These are phyloP conservation scores for Sarcophaga caerulescens DNA, from an alignment of 2,888 invertebrate genomes.

Conservation along the genomic window DNA sequence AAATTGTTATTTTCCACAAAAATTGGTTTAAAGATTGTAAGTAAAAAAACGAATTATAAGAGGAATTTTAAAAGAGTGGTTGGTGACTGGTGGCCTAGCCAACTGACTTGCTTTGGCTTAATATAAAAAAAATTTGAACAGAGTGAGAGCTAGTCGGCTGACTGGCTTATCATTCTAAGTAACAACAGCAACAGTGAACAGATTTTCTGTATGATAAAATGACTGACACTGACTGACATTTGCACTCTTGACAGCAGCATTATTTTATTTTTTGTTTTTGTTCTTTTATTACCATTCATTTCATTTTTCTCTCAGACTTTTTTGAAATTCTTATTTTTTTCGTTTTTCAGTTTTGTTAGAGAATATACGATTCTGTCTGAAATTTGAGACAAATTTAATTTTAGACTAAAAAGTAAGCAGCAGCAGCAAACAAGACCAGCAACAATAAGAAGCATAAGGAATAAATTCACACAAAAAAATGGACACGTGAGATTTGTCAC, in stretches of 20 bases:
- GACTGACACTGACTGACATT: constrained; percentile 69
- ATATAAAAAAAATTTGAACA: constrained; percentile 28
- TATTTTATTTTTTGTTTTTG: constrained; percentile 45
- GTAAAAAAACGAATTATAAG: constrained; percentile 18
- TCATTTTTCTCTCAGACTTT: background rate
- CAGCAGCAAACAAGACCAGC: background rate
- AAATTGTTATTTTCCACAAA: constrained; percentile 55
- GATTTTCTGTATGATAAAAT: constrained; percentile 58
- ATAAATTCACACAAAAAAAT: constrained; percentile 57
- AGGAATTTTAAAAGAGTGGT: constrained; percentile 42
- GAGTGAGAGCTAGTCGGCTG: constrained; percentile 32
- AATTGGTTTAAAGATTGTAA: constrained; percentile 40
- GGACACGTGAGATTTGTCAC: constrained; percentile 68
- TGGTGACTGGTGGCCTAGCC: constrained; percentile 26
- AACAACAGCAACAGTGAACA: constrained; percentile 26
- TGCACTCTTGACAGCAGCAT: constrained; percentile 66
- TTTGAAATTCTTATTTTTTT: constrained; percentile 14
- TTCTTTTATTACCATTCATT: constrained; percentile 22
- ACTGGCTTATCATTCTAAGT: constrained; percentile 46
- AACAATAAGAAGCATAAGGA: background rate
- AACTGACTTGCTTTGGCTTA: background rate
- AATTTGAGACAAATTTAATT: constrained; percentile 69
- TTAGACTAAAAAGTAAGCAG: constrained; percentile 54
- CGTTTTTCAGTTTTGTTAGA: background rate
- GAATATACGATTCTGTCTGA: constrained; percentile 59